phyloP scores from a whole-genome alignment of 2,888 invertebrate species.

The Athripsodes cinereus region DNA sequence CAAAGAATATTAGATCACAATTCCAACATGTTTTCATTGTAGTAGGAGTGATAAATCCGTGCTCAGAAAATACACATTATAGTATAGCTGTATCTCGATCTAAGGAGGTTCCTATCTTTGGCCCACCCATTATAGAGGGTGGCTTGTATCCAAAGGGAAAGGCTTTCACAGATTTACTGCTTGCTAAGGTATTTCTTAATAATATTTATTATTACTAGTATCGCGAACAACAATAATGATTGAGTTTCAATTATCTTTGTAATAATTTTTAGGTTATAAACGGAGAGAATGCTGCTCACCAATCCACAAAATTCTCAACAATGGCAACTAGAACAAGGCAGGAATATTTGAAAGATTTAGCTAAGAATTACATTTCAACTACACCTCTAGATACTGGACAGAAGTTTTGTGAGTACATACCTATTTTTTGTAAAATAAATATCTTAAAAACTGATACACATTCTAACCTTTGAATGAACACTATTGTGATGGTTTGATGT shows the following conservation, averaged over 20 bases:
- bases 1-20: conserved; percentile 90
- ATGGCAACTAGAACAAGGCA: conserved; percentile 95
- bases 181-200: conserved; percentile 63
- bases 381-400: conserved; percentile 78
- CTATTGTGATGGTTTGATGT: too few species aligned
- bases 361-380: conserved; percentile 74
- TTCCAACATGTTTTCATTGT: conserved; percentile 97
- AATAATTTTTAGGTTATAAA: conserved; percentile 64
- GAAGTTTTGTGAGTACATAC: conserved; percentile 74
- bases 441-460: too few species aligned
- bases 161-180: conserved; percentile 89
- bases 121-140: conserved; percentile 87
- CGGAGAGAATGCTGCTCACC: conserved; percentile 93
- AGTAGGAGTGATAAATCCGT: conserved; percentile 82
- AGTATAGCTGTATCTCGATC: conserved; percentile 72
- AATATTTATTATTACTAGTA: too few species aligned
- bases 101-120: conserved; percentile 92
- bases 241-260: background rate
- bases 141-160: conserved; percentile 84
- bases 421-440: background rate
- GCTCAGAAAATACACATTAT: conserved; percentile 86
- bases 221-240: background rate
- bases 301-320: conserved; percentile 92
- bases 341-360: conserved; percentile 91
- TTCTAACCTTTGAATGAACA: too few species aligned